Percentiles rank a stretch among this genome's conserved stretches.
These are phyloP conservation scores for Lutjanus erythropterus DNA, from an alignment of 2,113 vertebrate species.

Conservation along the genomic window DNA sequence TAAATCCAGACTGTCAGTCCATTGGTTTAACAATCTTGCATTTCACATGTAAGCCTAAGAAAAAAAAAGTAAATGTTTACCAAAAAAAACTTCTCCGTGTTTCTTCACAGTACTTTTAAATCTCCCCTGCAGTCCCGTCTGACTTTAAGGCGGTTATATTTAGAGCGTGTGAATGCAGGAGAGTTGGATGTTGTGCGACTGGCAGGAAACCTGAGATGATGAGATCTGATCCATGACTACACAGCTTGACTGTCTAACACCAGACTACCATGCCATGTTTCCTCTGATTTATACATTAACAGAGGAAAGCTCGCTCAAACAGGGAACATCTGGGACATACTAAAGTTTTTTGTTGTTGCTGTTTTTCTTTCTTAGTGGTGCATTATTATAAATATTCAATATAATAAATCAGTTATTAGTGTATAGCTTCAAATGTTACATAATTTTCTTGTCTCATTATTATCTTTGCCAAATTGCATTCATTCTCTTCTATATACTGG, in stretches of 20 bases:
- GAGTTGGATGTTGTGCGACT: constrained; percentile 59
- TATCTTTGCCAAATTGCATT: neutral
- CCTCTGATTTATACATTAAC: neutral
- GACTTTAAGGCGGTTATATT: constrained; percentile 78
- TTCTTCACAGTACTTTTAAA: constrained; percentile 19
- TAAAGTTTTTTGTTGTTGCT: neutral
- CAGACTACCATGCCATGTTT: constrained; percentile 2
- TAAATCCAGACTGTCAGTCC: constrained; percentile 13
- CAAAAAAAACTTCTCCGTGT: neutral
- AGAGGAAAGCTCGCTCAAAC: neutral
- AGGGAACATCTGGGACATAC: neutral
- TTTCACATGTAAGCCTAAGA: neutral
- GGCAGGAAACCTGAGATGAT: constrained; percentile 77
- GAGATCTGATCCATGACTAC: constrained; percentile 50
- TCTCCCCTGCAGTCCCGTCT: constrained; percentile 3
- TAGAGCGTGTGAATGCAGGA: constrained; percentile 80
- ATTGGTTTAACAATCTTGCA: neutral
- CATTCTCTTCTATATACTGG: neutral
- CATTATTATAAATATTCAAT: neutral
- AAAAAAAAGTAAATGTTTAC: neutral
- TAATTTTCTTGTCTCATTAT: neutral
- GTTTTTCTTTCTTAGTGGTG: neutral
- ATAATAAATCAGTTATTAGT: neutral
- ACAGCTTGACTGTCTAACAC: constrained; percentile 5
- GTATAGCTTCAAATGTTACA: neutral